These are phyloP conservation scores for Kryptolebias ocellatus DNA, from an alignment of 2,797 vertebrate species.

Conservation along the genomic window DNA sequence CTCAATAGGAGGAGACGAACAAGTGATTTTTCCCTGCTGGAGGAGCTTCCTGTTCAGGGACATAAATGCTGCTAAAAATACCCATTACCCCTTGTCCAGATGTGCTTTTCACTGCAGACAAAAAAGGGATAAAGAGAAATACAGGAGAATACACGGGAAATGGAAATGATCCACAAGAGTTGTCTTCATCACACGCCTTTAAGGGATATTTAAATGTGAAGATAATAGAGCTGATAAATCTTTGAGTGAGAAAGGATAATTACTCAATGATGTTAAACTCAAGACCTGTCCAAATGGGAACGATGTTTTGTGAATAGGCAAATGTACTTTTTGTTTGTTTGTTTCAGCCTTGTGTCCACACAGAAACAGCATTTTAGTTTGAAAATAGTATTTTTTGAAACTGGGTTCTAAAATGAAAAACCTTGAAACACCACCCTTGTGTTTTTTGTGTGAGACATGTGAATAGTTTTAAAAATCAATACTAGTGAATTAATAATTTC, in stretches of 20 bases:
- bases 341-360: too few relatives aligned
- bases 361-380: too few relatives aligned
- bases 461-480: too few relatives aligned
- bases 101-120: conserved; percentile 70
- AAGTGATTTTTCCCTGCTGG: conserved; percentile 63
- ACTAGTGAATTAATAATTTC: too few relatives aligned
- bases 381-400: too few relatives aligned
- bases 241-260: neutral
- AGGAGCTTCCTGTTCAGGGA: conserved; percentile 77
- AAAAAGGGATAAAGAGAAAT: conserved; percentile 18
- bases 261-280: neutral
- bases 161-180: neutral
- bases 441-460: too few relatives aligned
- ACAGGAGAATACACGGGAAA: conserved; percentile 21
- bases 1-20: conserved; percentile 43
- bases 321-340: too few relatives aligned
- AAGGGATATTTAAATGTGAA: conserved; percentile 19
- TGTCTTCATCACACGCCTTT: neutral
- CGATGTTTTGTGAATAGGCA: too few relatives aligned
- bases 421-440: too few relatives aligned
- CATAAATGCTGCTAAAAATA: conserved; percentile 83
- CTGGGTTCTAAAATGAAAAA: too few relatives aligned
- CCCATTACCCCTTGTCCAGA: conserved; percentile 68
- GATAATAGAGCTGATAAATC: conserved; percentile 16
- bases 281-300: neutral